Percentiles rank a stretch among this genome's conserved stretches.
Conservation (phyloP, 2,113 vertebrate genomes). For the Chloropsis hardwickii region DNA sequence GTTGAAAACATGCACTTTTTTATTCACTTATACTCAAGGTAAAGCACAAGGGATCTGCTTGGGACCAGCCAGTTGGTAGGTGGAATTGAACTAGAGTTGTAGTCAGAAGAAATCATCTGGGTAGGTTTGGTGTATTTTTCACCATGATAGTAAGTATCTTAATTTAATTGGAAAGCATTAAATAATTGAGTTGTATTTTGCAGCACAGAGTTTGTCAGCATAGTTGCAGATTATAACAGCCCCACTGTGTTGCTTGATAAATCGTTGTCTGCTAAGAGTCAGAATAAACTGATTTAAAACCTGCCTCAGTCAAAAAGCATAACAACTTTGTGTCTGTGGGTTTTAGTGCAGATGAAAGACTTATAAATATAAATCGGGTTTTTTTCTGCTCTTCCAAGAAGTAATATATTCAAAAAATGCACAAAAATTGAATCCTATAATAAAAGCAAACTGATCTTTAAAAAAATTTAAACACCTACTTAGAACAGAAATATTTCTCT, state of each 20-base stretch:
- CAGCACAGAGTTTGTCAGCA: neutral
- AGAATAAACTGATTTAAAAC: neutral
- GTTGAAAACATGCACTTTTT: neutral
- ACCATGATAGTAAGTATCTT: neutral
- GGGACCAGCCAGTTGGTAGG: neutral
- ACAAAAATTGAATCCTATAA: neutral
- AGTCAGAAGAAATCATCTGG: neutral
- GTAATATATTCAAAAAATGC: neutral
- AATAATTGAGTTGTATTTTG: neutral
- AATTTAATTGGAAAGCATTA: neutral
- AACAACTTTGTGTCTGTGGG: neutral
- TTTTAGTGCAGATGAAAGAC: neutral
- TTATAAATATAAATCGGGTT: neutral
- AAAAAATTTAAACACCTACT: neutral
- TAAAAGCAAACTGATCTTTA: neutral
- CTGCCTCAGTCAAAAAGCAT: neutral
- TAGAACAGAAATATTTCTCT: conserved; percentile 5
- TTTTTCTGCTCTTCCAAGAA: neutral
- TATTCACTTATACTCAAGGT: neutral
- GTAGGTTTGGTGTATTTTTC: neutral
- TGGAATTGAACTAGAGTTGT: neutral
- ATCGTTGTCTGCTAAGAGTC: neutral
- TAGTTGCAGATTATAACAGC: neutral
- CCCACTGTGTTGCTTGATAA: neutral
- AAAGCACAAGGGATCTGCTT: neutral